Evolutionary conservation across 1,140 invertebrate genomes (phyloP).

Genomic region (Drosophila hydei): DNA sequence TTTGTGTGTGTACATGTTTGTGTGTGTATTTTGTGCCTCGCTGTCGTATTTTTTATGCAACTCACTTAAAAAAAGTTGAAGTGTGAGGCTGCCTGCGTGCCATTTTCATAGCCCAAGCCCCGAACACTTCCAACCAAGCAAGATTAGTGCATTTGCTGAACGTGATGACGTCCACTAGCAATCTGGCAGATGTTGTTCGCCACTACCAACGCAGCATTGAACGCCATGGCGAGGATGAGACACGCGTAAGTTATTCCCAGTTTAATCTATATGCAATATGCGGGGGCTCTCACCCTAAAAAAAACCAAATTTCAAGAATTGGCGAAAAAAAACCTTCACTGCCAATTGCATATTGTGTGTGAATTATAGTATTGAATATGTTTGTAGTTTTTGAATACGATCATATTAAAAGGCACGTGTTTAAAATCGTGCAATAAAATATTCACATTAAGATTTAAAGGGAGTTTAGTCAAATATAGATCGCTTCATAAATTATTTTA

Average conservation of each 20-base stretch:
- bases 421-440: slow-evolving; percentile 2
- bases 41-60: slow-evolving; percentile 20
- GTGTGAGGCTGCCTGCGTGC: slow-evolving; percentile 64
- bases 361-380: too few relatives aligned
- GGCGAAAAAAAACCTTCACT: slow-evolving; percentile 4
- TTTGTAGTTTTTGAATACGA: too few relatives aligned
- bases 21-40: slow-evolving; percentile 10
- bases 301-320: background rate
- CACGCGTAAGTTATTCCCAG: slow-evolving; percentile 85
- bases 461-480: too few relatives aligned
- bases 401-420: background rate
- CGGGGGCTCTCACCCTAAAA: background rate
- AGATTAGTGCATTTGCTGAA: slow-evolving; percentile 20
- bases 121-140: slow-evolving; percentile 16
- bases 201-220: slow-evolving; percentile 88
- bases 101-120: slow-evolving; percentile 44
- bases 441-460: too few relatives aligned
- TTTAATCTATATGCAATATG: background rate
- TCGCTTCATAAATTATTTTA: too few relatives aligned
- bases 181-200: slow-evolving; percentile 77
- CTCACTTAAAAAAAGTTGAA: slow-evolving; percentile 23
- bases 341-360: background rate
- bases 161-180: slow-evolving; percentile 70
- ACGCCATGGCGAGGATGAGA: slow-evolving; percentile 86
- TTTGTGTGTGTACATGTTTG: slow-evolving; percentile 3